Evolutionary conservation across 2,888 invertebrate species (phyloP).

Genomic region (Pristionchus arcanus): DNA sequence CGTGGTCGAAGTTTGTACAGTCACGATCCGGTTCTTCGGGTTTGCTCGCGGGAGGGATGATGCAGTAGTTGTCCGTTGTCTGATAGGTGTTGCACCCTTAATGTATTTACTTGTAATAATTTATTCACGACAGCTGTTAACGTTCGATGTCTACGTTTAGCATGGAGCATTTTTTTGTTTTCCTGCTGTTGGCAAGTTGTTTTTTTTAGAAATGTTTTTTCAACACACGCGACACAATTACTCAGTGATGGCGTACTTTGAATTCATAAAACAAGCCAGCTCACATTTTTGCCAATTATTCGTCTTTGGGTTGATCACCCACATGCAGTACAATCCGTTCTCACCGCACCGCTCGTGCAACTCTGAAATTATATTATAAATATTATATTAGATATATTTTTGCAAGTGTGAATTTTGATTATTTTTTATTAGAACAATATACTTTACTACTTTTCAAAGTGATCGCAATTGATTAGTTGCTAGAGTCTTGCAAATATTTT

Average conservation of each 20-base stretch:
- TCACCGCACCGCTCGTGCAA: background rate
- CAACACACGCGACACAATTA: too few species aligned
- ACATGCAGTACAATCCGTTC: background rate
- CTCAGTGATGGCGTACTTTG: too few species aligned
- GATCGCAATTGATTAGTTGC: too few species aligned
- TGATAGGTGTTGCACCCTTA: background rate
- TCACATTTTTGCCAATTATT: constrained; percentile 15
- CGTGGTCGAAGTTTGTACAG: background rate
- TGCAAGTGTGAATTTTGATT: too few species aligned
- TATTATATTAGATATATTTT: background rate
- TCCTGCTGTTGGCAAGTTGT: too few species aligned
- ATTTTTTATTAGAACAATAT: too few species aligned
- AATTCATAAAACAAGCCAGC: background rate
- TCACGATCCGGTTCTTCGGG: background rate
- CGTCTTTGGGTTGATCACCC: background rate
- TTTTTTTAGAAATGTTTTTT: too few species aligned
- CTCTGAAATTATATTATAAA: background rate
- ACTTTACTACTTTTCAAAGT: too few species aligned
- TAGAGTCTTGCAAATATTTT: too few species aligned
- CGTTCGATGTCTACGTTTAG: too few species aligned
- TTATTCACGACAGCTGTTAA: background rate
- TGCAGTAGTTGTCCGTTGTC: background rate
- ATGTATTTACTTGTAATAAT: background rate
- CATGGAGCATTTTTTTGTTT: too few species aligned
- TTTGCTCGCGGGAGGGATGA: background rate